A percentile compares a stretch with the other conserved stretches of the same genome.
phyloP scores from a whole-genome alignment of 1,140 invertebrate genomes.

The Zaprionus ghesquierei region DNA sequence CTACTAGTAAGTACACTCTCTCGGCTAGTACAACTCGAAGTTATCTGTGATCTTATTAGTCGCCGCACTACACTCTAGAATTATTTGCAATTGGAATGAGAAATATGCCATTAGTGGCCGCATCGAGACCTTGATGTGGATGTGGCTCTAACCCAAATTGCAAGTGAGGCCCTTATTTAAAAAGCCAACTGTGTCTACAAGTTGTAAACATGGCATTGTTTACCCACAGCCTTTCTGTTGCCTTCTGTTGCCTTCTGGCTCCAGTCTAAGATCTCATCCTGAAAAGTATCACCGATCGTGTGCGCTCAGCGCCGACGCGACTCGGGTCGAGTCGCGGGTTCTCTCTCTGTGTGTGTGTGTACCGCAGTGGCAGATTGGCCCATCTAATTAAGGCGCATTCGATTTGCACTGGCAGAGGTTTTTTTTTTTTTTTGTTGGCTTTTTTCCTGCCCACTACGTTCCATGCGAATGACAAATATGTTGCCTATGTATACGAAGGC shows the following conservation, averaged over 20 bases:
- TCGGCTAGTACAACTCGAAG: background rate
- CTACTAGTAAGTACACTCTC: background rate
- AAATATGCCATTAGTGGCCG: slow-evolving; percentile 77
- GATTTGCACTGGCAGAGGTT: slow-evolving; percentile 10
- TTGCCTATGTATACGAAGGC: slow-evolving; percentile 33
- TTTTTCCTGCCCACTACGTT: slow-evolving; percentile 45
- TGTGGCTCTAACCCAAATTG: slow-evolving; percentile 10
- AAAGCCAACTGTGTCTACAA: slow-evolving; percentile 57
- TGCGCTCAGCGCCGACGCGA: slow-evolving; percentile 10
- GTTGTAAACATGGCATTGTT: slow-evolving; percentile 80
- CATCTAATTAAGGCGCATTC: slow-evolving; percentile 80
- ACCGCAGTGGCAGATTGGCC: slow-evolving; percentile 52
- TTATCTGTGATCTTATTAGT: slow-evolving; percentile 75
- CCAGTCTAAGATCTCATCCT: slow-evolving; percentile 37
- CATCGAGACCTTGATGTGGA: slow-evolving; percentile 36
- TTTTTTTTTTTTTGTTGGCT: background rate
- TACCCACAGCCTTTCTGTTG: slow-evolving; percentile 31
- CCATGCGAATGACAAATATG: slow-evolving; percentile 79
- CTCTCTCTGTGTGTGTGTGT: too few species aligned
- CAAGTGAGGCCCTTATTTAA: slow-evolving; percentile 16
- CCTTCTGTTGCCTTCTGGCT: slow-evolving; percentile 1
- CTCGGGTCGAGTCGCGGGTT: background rate
- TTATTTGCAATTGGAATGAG: slow-evolving; percentile 79
- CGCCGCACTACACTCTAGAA: slow-evolving; percentile 59
- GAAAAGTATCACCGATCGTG: slow-evolving; percentile 43